Evolutionary conservation across 2,888 invertebrate species (phyloP).

Genomic region (Ectemnius continuus): DNA sequence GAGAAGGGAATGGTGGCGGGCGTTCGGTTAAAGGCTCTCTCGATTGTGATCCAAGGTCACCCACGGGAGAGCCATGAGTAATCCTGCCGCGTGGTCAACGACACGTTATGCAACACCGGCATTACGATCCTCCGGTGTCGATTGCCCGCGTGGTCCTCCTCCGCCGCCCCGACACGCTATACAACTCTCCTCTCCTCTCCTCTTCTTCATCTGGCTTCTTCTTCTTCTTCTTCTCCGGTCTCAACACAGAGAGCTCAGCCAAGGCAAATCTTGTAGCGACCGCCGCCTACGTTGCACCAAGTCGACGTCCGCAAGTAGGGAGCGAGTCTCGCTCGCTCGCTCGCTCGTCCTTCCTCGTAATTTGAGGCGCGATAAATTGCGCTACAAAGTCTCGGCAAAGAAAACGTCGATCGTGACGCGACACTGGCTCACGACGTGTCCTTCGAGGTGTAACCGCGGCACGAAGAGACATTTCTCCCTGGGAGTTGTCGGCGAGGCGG

Average conservation of each 20-base stretch:
- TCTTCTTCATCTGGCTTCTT: neutral
- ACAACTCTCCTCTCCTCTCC: neutral
- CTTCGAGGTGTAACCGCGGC: neutral
- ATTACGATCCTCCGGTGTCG: conserved; percentile 46
- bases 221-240: conserved; percentile 7
- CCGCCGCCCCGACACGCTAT: conserved; percentile 16
- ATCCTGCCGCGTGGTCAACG: conserved; percentile 60
- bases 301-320: too few relatives aligned
- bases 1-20: conserved; percentile 37
- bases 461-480: neutral
- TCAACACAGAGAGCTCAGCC: too few relatives aligned
- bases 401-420: too few relatives aligned
- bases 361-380: conserved; percentile 4
- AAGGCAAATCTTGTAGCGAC: too few relatives aligned
- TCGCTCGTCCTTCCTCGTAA: conserved; percentile 14
- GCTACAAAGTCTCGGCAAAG: neutral
- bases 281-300: too few relatives aligned
- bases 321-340: neutral
- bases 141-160: conserved; percentile 32
- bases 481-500: neutral
- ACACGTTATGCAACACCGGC: conserved; percentile 59
- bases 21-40: conserved; percentile 41
- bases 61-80: conserved; percentile 54
- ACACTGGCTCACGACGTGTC: conserved; percentile 4
- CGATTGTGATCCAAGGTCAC: conserved; percentile 61